Base-by-base conservation (phyloP, 2,797 vertebrate species). In the Nyctalus aviator region DNA sequence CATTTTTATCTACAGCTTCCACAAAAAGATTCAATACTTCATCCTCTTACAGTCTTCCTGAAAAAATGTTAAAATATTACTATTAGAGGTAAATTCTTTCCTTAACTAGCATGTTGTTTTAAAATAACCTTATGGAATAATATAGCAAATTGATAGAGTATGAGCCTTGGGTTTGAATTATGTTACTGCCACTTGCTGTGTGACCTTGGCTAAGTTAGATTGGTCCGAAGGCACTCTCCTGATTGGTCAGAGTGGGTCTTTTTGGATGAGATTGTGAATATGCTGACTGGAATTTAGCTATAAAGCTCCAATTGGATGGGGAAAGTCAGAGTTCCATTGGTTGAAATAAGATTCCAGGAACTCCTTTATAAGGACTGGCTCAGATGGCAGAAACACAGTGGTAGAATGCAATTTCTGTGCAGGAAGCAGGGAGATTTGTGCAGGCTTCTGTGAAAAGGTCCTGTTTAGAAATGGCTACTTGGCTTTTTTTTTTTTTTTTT, bases 61-160 rank as follows among this genome's bases (percentile, higher is more conserved):
- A 89, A 76, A 46, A 87, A 53, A 18, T 53, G 30, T 85, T 93
- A 88, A 84, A 93, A 84, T 55, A 35, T 73, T 93, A 89, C n/a
- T 8, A 55, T 73, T 20, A 84, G 18, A 6, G 18, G 5, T 72
- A 81, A 96, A 75, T 66, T 41, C 27, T 46, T 7, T 68, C 46
- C 59, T 44, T 57, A 81, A 91, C 20, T 82, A 95, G 27, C 7
- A 84, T 0, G 0, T 73, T 82, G 20, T 81, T 91, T 93, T 72
- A 48, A 93, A 94, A 78, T 73, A 73, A 84, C 7, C 15, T 2
- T 30, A 78, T 37, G 37, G 6, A 73, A 21, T 18, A n/a, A 15
- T 30, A 37, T 18, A 73, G n/a, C 14, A 13, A 57, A 83, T 62
- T 93, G 64, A 79, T 88, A 87, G 76, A 81, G 2, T 5, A 2